A percentile compares a stretch with the other conserved stretches of the same genome.
Conservation (phyloP, 1,140 invertebrate species). For the Subanguina moxae region DNA sequence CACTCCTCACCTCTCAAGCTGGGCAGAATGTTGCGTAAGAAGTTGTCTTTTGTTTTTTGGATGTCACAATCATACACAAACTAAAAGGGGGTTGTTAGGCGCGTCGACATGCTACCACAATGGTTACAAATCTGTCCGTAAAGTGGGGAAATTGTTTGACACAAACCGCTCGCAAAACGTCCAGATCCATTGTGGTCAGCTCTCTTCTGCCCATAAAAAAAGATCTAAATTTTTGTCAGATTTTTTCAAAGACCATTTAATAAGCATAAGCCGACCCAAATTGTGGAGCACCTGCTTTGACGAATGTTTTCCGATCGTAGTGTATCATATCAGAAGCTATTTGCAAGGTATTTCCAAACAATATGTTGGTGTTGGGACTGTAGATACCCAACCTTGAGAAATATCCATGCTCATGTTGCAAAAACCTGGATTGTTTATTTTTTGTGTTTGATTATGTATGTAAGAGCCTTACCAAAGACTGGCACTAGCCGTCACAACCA, state of each 20-base stretch:
- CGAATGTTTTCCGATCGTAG: not conserved
- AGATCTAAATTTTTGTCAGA: not conserved
- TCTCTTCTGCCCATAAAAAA: conserved; percentile 14
- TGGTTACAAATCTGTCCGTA: conserved; percentile 16
- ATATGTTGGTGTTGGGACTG: not conserved
- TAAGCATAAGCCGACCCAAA: too few species aligned
- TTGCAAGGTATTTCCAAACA: not conserved
- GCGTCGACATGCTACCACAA: not conserved
- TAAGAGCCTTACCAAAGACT: too few species aligned
- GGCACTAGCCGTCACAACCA: too few species aligned
- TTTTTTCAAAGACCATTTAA: too few species aligned
- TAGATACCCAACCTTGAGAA: not conserved
- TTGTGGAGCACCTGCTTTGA: too few species aligned
- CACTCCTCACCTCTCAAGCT: not conserved
- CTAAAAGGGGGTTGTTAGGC: too few species aligned
- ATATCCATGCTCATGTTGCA: not conserved
- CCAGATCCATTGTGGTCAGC: conserved; percentile 19
- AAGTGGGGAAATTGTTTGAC: conserved; percentile 29
- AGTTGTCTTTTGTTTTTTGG: too few species aligned
- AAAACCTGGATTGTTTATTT: not conserved
- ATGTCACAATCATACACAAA: too few species aligned
- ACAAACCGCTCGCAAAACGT: conserved; percentile 13
- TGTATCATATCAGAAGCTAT: not conserved
- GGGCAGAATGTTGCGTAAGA: too few species aligned
- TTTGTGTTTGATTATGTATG: too few species aligned